phyloP scores from a whole-genome alignment of 2,888 invertebrate genomes.

The Altica lythri region DNA sequence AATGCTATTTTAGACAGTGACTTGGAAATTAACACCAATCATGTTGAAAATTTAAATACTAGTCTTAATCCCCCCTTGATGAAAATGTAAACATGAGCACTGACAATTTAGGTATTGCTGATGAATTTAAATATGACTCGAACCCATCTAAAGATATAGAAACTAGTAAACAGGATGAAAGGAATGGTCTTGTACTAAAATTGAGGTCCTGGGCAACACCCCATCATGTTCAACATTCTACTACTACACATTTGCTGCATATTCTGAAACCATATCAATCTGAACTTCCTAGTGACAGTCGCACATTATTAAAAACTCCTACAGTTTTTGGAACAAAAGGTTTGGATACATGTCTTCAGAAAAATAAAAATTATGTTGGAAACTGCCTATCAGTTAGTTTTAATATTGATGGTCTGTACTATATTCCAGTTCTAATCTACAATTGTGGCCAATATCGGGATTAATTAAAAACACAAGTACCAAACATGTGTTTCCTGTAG shows the following conservation, averaged over 20 bases:
- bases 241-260: slow-evolving; percentile 4
- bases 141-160: too few species aligned
- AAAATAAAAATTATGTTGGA: neutral
- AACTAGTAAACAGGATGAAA: too few species aligned
- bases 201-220: slow-evolving; percentile 6
- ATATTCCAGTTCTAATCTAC: slow-evolving; percentile 12
- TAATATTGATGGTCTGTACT: neutral
- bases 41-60: too few species aligned
- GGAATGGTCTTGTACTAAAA: too few species aligned
- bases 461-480: slow-evolving; percentile 18
- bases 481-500: slow-evolving; percentile 21
- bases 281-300: slow-evolving; percentile 1
- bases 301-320: neutral
- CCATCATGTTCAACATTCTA: slow-evolving; percentile 4
- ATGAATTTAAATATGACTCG: too few species aligned
- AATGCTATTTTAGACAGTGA: too few species aligned
- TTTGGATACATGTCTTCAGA: neutral
- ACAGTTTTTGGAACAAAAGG: slow-evolving; percentile 1
- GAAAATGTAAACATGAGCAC: too few species aligned
- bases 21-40: too few species aligned
- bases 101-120: too few species aligned
- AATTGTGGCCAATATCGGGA: slow-evolving; percentile 27
- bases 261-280: slow-evolving; percentile 4
- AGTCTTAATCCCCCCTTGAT: too few species aligned
- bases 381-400: slow-evolving; percentile 1